These are phyloP conservation scores for Stylophora pistillata DNA, from an alignment of 64 coral and sea anemone species.

Conservation along the genomic window DNA sequence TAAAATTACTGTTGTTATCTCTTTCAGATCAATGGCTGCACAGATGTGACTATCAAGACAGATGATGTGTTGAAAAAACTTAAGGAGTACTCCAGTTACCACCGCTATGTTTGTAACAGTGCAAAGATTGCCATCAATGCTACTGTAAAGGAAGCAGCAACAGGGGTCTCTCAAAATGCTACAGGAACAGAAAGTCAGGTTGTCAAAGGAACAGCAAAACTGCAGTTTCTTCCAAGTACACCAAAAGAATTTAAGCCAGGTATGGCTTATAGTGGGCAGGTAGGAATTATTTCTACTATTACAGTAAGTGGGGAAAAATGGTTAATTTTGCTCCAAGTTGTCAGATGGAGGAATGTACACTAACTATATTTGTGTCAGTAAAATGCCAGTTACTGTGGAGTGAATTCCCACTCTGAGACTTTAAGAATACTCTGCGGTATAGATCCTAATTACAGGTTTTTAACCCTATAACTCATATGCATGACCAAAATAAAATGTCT, in stretches of 20 bases:
- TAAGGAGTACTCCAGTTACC: neutral
- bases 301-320: no score
- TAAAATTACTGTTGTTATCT: neutral
- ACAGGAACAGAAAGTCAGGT: slow-evolving; percentile 37
- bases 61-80: slow-evolving; percentile 1
- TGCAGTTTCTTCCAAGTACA: slow-evolving; percentile 57
- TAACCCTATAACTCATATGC: no score
- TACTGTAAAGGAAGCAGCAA: slow-evolving; percentile 67
- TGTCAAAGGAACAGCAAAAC: slow-evolving; percentile 30
- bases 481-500: no score
- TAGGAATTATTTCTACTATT: neutral
- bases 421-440: no score
- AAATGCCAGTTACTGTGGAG: no score
- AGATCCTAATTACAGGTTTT: no score
- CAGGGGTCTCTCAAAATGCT: slow-evolving; percentile 66
- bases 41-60: slow-evolving; percentile 44
- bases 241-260: slow-evolving; percentile 69
- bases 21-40: slow-evolving; percentile 75
- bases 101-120: neutral
- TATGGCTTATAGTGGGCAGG: slow-evolving; percentile 71
- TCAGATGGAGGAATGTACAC: no score
- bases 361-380: no score
- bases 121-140: slow-evolving; percentile 51
- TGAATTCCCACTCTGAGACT: no score
- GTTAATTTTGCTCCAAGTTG: no score